Evolutionary conservation across 2,113 vertebrate genomes (phyloP).

Genomic region (Lophotis ruficrista): DNA sequence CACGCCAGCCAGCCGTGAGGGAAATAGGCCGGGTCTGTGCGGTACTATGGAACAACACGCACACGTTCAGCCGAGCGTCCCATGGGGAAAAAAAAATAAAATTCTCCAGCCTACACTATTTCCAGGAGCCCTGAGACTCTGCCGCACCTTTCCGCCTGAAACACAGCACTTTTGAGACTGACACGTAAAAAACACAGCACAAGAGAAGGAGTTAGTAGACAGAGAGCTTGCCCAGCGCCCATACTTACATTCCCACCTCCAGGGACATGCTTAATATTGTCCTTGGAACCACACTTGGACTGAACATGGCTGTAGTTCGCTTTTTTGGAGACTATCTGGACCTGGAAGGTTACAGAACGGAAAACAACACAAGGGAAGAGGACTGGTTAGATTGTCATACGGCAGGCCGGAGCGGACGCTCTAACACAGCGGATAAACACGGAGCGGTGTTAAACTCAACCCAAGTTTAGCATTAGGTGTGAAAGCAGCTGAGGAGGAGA

Average conservation of each 20-base stretch:
- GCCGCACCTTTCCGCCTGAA: not conserved
- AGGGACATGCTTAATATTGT: constrained; percentile 99
- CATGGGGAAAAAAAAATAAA: rapidly evolving
- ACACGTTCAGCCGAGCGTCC: rapidly evolving
- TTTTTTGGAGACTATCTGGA: constrained; percentile 99
- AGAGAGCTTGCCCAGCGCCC: constrained; percentile 42
- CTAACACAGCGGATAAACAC: not conserved
- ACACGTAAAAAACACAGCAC: not conserved
- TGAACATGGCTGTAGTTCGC: constrained; percentile 98
- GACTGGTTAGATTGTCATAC: constrained; percentile 68
- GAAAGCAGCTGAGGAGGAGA: not conserved
- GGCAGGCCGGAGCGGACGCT: constrained; percentile 2
- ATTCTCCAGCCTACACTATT: not conserved
- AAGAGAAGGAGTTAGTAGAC: constrained; percentile 30
- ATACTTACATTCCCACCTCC: constrained; percentile 99
- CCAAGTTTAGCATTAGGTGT: not conserved
- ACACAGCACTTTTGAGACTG: not conserved
- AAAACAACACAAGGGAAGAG: constrained; percentile 78
- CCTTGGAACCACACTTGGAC: constrained; percentile 99
- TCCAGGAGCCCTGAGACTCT: not conserved
- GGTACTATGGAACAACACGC: not conserved
- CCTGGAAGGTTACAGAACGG: constrained; percentile 88
- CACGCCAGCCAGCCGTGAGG: not conserved
- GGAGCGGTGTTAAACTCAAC: not conserved
- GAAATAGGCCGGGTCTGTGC: not conserved